Base-by-base conservation (phyloP, 1,140 invertebrate genomes). In the Panagrolaimus sp. region DNA sequence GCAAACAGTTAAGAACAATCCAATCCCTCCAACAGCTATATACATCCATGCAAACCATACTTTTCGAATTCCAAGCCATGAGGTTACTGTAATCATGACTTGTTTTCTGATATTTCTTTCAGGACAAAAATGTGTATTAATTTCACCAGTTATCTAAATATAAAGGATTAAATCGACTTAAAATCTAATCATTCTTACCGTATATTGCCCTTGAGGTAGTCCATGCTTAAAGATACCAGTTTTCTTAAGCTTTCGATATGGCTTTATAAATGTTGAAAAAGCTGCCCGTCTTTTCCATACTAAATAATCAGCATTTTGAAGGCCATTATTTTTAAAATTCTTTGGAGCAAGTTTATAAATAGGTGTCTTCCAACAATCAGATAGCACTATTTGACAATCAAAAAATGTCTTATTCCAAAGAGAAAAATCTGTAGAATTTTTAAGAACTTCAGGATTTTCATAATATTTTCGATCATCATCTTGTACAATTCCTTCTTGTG, bases 41-140 rank as follows among this genome's bases (percentile, higher is more conserved):
- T 57, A 57, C 51, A 57, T 57, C 11, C 9, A 9, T 11, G 20
- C 51, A 57, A 57, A 57, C 8, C 9, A 2, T n/a, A 25, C 20
- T 1, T 57, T 57, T 20, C 51, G 51, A 25, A 57, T 57, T 57
- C 51, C 51, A 11, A 57, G n/a, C 51, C 51, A 57, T n/a, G 51
- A 57, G 27, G 51, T 20, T 57, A 57, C 51, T 9, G 51, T 57
- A 57, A 57, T 57, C n/a, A 57, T n/a, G 8, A 57, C 20, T 11
- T 20, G 20, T 16, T 57, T 20, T 27, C 20, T 16, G 9, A 57
- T 5, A 4, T 27, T 16, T 11, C 20, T 20, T 0, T n/a, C 14
- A 5, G 51, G 31, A 38, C 31, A 57, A 20, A 57, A 25, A 20
- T 13, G n/a, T 20, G 51, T 25, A 2, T 16, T 57, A 20, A 57